Percentiles rank a stretch among this genome's conserved stretches.
Evolutionary conservation across 1,140 invertebrate genomes (phyloP).

Genomic region (Aphidius gifuensis): DNA sequence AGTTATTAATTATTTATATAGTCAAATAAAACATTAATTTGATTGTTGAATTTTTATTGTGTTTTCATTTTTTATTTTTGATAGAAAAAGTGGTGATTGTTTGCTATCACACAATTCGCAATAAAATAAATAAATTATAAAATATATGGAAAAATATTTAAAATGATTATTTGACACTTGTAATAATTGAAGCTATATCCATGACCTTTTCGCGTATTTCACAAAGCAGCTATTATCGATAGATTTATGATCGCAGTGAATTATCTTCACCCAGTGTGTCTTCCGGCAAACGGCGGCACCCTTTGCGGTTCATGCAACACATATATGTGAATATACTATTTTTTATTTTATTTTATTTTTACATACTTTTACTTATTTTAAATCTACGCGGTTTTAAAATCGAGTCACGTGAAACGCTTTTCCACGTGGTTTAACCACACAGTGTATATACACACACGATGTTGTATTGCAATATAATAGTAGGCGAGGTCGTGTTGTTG

Average conservation of each 20-base stretch:
- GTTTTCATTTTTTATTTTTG: too few species aligned
- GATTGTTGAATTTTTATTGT: too few species aligned
- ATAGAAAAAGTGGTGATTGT: too few species aligned
- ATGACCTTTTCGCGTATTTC: slow-evolving; percentile 3
- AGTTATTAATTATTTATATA: too few species aligned
- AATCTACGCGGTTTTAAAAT: neutral
- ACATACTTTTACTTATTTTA: neutral
- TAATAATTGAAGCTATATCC: neutral
- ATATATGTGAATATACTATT: neutral
- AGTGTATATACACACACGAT: neutral
- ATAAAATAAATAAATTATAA: too few species aligned
- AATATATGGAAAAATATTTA: too few species aligned
- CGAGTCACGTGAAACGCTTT: slow-evolving; percentile 13
- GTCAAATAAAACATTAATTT: too few species aligned
- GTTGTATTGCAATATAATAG: neutral
- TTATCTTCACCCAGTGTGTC: slow-evolving; percentile 9
- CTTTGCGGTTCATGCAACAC: slow-evolving; percentile 2
- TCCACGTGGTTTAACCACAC: slow-evolving; percentile 13
- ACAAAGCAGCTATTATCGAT: slow-evolving; percentile 13
- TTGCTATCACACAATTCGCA: too few species aligned
- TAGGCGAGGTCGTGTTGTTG: slow-evolving; percentile 4
- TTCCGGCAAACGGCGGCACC: slow-evolving; percentile 12
- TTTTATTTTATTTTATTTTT: slow-evolving; percentile 1
- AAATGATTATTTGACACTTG: too few species aligned
- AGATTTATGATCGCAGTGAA: slow-evolving; percentile 14